Conservation (phyloP, 30 jellyfish, hydroid and myxozoan genomes). For the Aurelia aurita complex sp. Pacific region DNA sequence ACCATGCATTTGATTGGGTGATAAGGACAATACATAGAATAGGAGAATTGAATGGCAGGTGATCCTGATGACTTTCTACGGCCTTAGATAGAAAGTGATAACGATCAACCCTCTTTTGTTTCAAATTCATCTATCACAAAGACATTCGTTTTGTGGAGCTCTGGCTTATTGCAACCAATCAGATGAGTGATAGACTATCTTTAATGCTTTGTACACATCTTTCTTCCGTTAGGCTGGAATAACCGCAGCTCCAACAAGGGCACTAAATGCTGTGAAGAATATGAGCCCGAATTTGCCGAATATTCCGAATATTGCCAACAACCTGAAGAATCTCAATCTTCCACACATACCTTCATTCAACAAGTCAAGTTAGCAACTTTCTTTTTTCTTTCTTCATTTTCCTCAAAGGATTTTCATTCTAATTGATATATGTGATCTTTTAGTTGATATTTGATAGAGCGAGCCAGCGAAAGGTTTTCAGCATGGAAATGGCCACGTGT, state of each 20-base stretch:
- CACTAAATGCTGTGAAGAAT: slow-evolving; percentile 91
- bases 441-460: background rate
- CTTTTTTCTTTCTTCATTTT: slow-evolving; percentile 11
- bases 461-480: background rate
- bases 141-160: no score
- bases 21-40: no score
- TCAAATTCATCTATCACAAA: no score
- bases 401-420: slow-evolving; percentile 12
- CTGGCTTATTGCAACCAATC: no score
- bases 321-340: slow-evolving; percentile 77
- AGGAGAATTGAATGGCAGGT: no score
- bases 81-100: no score
- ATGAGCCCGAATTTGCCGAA: slow-evolving; percentile 94
- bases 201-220: background rate
- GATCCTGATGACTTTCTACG: no score
- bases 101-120: no score
- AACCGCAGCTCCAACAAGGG: slow-evolving; percentile 91
- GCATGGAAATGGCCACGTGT: background rate
- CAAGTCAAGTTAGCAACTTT: slow-evolving; percentile 72
- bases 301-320: slow-evolving; percentile 76
- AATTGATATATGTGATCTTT: background rate
- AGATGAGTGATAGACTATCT: no score
- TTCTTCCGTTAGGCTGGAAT: slow-evolving; percentile 84
- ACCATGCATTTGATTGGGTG: no score
- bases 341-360: slow-evolving; percentile 80